A percentile compares a stretch with the other conserved stretches of the same genome.
Conservation (phyloP, 2,113 vertebrate species). For the Urocitellus parryii region DNA sequence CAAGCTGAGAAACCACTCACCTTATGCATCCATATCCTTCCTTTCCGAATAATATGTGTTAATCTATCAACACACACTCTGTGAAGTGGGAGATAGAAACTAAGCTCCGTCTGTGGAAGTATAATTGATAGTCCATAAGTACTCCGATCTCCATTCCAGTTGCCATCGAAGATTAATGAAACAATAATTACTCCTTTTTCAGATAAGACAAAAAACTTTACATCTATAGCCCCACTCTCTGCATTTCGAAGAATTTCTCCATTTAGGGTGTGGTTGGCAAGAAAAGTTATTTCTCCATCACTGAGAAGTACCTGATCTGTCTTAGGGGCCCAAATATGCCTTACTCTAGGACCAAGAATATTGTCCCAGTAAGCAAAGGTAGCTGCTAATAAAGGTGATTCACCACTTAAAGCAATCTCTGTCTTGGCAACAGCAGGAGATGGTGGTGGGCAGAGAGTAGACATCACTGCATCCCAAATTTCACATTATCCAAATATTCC, state of each 20-base stretch:
- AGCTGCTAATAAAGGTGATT: slow-evolving; percentile 96
- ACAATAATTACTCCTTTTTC: slow-evolving; percentile 98
- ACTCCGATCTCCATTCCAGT: slow-evolving; percentile 98
- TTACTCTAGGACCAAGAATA: slow-evolving; percentile 96
- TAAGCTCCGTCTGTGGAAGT: slow-evolving; percentile 95
- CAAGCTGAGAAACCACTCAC: slow-evolving; percentile 83
- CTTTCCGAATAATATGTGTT: slow-evolving; percentile 97
- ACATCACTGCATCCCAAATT: slow-evolving; percentile 87
- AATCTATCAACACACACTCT: slow-evolving; percentile 96
- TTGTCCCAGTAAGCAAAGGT: slow-evolving; percentile 99
- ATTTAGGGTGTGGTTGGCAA: slow-evolving; percentile 98
- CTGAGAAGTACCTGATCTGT: slow-evolving; percentile 93
- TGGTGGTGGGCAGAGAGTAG: slow-evolving; percentile 94
- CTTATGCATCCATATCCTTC: slow-evolving; percentile 99
- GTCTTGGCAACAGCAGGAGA: slow-evolving; percentile 98
- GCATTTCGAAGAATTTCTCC: slow-evolving; percentile 98
- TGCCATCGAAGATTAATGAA: slow-evolving; percentile 98
- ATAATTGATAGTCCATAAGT: slow-evolving; percentile 97
- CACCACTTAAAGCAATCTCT: slow-evolving; percentile 92
- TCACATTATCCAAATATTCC: slow-evolving; percentile 52
- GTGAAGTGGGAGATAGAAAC: slow-evolving; percentile 97
- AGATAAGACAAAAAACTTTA: slow-evolving; percentile 98
- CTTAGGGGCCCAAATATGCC: slow-evolving; percentile 97
- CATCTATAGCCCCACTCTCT: slow-evolving; percentile 96
- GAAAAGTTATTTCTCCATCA: slow-evolving; percentile 96